phyloP scores from a whole-genome alignment of 2,888 invertebrate genomes.

The Sinohyriopsis cumingii region DNA sequence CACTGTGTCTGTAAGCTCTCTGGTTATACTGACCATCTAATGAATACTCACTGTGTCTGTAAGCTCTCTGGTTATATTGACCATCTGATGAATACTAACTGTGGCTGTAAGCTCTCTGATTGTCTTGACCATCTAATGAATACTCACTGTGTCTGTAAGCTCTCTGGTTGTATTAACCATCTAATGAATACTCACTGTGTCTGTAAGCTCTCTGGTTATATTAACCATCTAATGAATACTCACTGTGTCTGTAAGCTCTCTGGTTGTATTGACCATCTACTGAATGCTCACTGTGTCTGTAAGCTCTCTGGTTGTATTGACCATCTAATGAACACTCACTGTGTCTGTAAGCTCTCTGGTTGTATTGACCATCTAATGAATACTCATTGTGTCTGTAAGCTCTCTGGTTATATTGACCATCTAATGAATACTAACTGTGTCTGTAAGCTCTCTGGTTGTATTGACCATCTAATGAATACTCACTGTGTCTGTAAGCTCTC shows the following conservation, averaged over 20 bases:
- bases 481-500: conserved; percentile 64
- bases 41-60: conserved; percentile 51
- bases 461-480: conserved; percentile 24
- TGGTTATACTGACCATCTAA: background rate
- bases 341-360: too few species aligned
- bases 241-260: conserved; percentile 33
- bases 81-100: background rate
- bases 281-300: too few species aligned
- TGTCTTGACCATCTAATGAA: too few species aligned
- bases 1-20: too few species aligned
- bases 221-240: conserved; percentile 29
- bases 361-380: too few species aligned
- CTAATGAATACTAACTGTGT: background rate
- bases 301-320: too few species aligned
- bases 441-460: background rate
- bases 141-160: background rate
- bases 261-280: too few species aligned
- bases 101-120: too few species aligned
- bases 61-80: too few species aligned
- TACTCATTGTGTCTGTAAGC: background rate
- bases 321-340: conserved; percentile 45
- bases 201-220: background rate
- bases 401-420: background rate
- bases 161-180: background rate
- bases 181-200: background rate